Evolutionary conservation across 2,113 vertebrate genomes (phyloP).

Genomic region (Ondatra zibethicus): DNA sequence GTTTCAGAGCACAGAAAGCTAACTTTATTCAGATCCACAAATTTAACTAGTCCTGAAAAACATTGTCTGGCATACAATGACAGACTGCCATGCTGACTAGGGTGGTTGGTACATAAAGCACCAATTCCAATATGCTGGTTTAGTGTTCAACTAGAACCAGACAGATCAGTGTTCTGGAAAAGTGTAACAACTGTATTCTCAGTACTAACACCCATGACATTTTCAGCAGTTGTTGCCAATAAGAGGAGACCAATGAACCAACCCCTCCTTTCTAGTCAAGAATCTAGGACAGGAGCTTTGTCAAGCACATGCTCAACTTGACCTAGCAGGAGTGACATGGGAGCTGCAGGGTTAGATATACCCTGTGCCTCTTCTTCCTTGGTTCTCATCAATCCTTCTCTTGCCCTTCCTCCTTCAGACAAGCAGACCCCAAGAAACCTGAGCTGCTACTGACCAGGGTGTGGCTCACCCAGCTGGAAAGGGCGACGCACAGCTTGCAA

Average conservation of each 20-base stretch:
- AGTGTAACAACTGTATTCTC: background rate
- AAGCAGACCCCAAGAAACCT: background rate
- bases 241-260: background rate
- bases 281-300: too few relatives aligned
- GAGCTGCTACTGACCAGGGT: background rate
- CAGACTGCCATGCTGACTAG: background rate
- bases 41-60: constrained; percentile 41
- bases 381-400: rapidly evolving
- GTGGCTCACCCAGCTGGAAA: background rate
- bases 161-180: constrained; percentile 18
- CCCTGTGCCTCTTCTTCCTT: background rate
- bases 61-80: background rate
- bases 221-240: background rate
- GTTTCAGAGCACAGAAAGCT: background rate
- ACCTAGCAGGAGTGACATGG: rapidly evolving
- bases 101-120: background rate
- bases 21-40: constrained; percentile 16
- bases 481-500: background rate
- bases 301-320: too few relatives aligned
- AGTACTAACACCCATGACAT: background rate
- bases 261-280: background rate
- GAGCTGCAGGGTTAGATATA: rapidly evolving
- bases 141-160: background rate
- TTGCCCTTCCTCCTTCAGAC: background rate
- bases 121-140: background rate